A percentile compares a stretch with the other conserved stretches of the same genome.
Evolutionary conservation across 1,140 invertebrate species (phyloP).

Genomic region (Thaumetopoea pityocampa): DNA sequence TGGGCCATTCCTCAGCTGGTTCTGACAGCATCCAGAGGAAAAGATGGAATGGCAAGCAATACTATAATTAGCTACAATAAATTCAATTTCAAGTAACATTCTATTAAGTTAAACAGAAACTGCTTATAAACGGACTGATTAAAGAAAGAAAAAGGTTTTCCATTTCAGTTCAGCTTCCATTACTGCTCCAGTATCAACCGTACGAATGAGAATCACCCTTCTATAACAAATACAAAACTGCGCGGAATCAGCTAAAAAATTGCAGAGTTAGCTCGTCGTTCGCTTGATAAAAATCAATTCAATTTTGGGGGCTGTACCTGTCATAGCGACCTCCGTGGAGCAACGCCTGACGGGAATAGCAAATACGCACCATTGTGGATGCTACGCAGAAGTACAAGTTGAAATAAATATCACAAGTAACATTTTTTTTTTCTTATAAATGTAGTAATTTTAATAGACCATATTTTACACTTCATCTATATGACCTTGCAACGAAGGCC

Average conservation of each 20-base stretch:
- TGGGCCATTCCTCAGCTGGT: no score
- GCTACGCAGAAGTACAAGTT: constrained; percentile 1
- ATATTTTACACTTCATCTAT: no score
- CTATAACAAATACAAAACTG: constrained; percentile 17
- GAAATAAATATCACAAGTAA: background rate
- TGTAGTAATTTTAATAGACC: no score
- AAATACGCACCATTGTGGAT: background rate
- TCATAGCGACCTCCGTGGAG: constrained; percentile 21
- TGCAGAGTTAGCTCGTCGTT: constrained; percentile 15
- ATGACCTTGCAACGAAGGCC: no score
- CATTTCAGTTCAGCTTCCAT: constrained; percentile 1
- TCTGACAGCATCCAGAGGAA: no score
- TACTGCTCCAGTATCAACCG: constrained; percentile 8
- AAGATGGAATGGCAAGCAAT: no score
- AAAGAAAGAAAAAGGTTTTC: background rate
- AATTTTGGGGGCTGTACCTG: constrained; percentile 24
- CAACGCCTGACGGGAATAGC: constrained; percentile 16
- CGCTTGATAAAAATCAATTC: constrained; percentile 27
- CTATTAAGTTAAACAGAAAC: no score
- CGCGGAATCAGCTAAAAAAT: constrained; percentile 23
- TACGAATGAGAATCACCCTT: constrained; percentile 13
- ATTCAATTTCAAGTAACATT: no score
- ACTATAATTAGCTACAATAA: no score
- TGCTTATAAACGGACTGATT: no score
- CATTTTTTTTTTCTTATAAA: no score